These are phyloP conservation scores for Pachliopta kotzebuea DNA, from an alignment of 2,888 invertebrate genomes.

Conservation along the genomic window DNA sequence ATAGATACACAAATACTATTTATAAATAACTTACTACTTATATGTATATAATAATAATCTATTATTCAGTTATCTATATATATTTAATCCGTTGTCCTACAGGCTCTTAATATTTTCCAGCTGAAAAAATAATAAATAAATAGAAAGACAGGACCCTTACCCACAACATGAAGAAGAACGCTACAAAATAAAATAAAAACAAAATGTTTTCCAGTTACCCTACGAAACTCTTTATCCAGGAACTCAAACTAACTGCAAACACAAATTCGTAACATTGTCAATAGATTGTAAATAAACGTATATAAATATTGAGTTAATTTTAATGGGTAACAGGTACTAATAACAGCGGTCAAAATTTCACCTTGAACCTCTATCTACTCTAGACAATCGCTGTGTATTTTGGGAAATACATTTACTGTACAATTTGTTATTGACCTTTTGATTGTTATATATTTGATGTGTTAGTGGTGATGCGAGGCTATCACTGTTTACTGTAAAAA, in stretches of 20 bases:
- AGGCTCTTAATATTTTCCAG: not conserved
- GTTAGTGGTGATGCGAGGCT: not conserved
- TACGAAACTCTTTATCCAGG: conserved; percentile 1
- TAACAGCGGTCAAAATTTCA: not conserved
- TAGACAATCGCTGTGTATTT: not conserved
- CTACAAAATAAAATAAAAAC: too few relatives aligned
- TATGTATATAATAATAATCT: too few relatives aligned
- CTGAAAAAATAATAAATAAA: too few relatives aligned
- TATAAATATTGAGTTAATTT: not conserved
- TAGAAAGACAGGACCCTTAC: too few relatives aligned
- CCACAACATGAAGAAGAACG: too few relatives aligned
- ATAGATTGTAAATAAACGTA: conserved; percentile 11
- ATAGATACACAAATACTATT: too few relatives aligned
- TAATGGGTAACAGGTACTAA: not conserved
- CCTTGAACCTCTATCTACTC: not conserved
- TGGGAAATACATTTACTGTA: not conserved
- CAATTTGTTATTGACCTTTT: not conserved
- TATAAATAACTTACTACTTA: too few relatives aligned
- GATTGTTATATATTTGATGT: not conserved
- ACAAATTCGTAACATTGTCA: conserved; percentile 7
- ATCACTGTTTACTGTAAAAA: conserved; percentile 12
- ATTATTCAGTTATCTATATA: too few relatives aligned
- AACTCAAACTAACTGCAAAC: not conserved
- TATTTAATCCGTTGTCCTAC: not conserved
- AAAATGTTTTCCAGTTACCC: not conserved